These are phyloP conservation scores for Paraescarpia echinospica DNA, from an alignment of 1,140 invertebrate genomes.

Conservation along the genomic window DNA sequence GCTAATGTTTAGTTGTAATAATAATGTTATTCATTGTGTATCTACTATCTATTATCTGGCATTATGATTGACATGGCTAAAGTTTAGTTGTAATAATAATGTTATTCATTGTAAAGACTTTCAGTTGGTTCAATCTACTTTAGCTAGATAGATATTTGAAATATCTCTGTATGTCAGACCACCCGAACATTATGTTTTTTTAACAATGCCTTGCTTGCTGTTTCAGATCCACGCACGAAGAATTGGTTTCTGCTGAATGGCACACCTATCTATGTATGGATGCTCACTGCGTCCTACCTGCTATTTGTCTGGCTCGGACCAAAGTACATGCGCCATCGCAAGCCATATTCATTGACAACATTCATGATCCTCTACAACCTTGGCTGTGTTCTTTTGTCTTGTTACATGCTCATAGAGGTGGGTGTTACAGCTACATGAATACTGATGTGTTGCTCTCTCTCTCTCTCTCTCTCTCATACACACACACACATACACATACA, in stretches of 20 bases:
- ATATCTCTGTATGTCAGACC: background rate
- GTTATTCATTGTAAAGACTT: background rate
- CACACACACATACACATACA: background rate
- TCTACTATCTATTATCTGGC: no score
- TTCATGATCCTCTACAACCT: slow-evolving; percentile 51
- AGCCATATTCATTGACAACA: slow-evolving; percentile 41
- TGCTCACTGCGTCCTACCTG: slow-evolving; percentile 29
- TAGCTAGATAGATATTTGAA: background rate
- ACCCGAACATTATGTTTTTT: background rate
- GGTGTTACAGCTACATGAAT: background rate
- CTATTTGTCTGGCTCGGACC: slow-evolving; percentile 40
- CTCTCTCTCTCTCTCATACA: background rate
- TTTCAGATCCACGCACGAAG: slow-evolving; percentile 28
- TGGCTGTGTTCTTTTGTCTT: slow-evolving; percentile 42
- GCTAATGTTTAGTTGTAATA: no score
- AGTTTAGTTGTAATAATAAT: background rate
- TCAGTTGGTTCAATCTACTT: background rate
- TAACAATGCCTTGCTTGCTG: background rate
- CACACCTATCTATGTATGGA: slow-evolving; percentile 29
- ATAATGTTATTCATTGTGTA: no score
- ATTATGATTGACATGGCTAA: background rate
- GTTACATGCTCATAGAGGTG: slow-evolving; percentile 44
- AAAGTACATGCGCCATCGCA: slow-evolving; percentile 43
- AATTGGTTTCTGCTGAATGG: slow-evolving; percentile 32
- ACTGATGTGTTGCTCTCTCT: background rate